These are phyloP conservation scores for Theonella swinhoei DNA, from an alignment of 37 sponge, comb jelly and placozoan species.

Conservation along the genomic window DNA sequence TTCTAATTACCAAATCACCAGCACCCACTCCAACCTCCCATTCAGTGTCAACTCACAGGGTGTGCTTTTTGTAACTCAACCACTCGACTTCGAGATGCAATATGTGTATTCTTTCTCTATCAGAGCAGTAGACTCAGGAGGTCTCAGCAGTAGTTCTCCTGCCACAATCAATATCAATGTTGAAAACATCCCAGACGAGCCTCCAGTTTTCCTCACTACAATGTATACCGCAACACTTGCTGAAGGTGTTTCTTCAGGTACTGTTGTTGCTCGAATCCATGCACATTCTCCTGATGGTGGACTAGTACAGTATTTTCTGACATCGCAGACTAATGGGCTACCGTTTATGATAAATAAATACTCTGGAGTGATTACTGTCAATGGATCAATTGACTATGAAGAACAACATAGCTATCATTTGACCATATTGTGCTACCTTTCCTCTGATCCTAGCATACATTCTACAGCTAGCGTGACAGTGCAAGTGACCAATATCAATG, in stretches of 20 bases:
- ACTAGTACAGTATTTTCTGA: not conserved
- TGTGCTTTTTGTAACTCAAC: not conserved
- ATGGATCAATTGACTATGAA: conserved; percentile 46
- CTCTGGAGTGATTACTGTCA: conserved; percentile 38
- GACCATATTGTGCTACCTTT: conserved; percentile 14
- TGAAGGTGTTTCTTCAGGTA: conserved; percentile 36
- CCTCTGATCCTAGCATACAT: not conserved
- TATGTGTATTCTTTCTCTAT: conserved; percentile 41
- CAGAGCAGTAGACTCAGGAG: conserved; percentile 54
- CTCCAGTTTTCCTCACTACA: conserved; percentile 31
- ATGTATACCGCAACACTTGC: conserved; percentile 14
- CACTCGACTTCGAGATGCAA: conserved; percentile 63
- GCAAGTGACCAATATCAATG: conserved; percentile 40
- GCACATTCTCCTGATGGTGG: conserved; percentile 45
- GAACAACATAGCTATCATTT: conserved; percentile 15
- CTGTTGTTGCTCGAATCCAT: conserved; percentile 8
- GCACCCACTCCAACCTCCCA: conserved; percentile 15
- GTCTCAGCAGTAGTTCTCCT: conserved; percentile 29
- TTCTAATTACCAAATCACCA: not conserved
- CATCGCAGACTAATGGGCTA: not conserved
- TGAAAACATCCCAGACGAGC: conserved; percentile 54
- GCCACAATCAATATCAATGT: conserved; percentile 45
- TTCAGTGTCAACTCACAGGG: conserved; percentile 35
- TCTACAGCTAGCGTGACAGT: conserved; percentile 19
- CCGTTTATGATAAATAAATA: conserved; percentile 14